phyloP scores from a whole-genome alignment of 1,140 invertebrate species.

The Apis cerana region DNA sequence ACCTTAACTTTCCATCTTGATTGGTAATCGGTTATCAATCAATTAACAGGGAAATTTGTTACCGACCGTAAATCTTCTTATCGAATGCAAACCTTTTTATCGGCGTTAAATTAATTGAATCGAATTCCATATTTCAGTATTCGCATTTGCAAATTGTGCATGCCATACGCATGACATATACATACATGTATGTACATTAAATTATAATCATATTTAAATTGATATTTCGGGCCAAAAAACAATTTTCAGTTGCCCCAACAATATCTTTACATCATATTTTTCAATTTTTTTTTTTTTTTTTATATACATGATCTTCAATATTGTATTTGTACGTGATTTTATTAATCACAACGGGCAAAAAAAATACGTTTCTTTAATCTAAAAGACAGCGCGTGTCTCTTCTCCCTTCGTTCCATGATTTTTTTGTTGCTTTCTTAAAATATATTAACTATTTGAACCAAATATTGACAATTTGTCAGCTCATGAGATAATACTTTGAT shows the following conservation, averaged over 20 bases:
- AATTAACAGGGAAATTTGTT: not conserved
- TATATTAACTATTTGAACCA: constrained; percentile 16
- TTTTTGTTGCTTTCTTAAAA: constrained; percentile 2
- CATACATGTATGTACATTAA: constrained; percentile 45
- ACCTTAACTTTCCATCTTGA: not conserved
- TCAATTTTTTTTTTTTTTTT: not conserved
- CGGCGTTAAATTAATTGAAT: not conserved
- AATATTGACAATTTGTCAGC: constrained; percentile 13
- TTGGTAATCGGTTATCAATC: not conserved
- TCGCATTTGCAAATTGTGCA: not conserved
- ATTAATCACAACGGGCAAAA: not conserved
- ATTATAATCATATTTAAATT: constrained; percentile 40
- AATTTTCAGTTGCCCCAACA: not conserved
- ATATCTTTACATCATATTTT: not conserved
- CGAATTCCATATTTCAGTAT: not conserved
- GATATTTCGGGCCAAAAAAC: constrained; percentile 39
- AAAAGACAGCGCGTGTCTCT: not conserved
- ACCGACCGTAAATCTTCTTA: not conserved
- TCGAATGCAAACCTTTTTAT: not conserved
- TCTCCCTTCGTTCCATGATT: not conserved
- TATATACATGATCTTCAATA: constrained; percentile 23
- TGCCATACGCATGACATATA: not conserved
- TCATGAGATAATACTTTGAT: constrained; percentile 19
- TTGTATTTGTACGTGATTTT: not conserved
- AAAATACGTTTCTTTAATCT: not conserved